phyloP scores from a whole-genome alignment of 2,888 invertebrate species.

The Volucella bombylans region DNA sequence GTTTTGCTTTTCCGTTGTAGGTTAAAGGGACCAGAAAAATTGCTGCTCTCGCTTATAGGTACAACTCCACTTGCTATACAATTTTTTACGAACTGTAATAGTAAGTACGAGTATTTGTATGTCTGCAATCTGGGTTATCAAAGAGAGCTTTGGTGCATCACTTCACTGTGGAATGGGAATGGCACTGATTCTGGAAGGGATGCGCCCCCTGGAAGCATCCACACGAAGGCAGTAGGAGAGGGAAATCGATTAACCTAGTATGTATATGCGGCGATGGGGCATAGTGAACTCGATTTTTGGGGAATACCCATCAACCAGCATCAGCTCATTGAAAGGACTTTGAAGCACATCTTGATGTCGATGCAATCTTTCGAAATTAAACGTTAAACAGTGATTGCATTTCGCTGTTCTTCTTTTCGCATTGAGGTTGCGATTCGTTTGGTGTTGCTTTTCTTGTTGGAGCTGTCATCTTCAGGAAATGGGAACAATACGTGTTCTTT shows the following conservation, averaged over 20 bases:
- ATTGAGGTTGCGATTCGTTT: neutral
- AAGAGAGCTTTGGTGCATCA: constrained; percentile 52
- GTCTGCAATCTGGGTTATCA: constrained; percentile 64
- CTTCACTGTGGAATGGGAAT: constrained; percentile 24
- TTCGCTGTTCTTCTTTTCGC: constrained; percentile 15
- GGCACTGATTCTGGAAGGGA: constrained; percentile 6
- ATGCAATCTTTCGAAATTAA: constrained; percentile 54
- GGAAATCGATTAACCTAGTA: constrained; percentile 49
- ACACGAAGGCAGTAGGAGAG: constrained; percentile 22
- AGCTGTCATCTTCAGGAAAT: constrained; percentile 19
- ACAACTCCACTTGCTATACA: constrained; percentile 40
- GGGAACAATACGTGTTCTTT: neutral
- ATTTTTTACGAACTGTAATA: constrained; percentile 45
- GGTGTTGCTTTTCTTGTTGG: constrained; percentile 15
- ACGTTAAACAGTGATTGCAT: constrained; percentile 52
- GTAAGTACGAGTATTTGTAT: constrained; percentile 35
- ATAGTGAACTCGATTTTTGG: neutral
- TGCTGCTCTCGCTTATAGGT: constrained; percentile 44
- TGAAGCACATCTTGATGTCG: constrained; percentile 25
- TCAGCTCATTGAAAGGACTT: neutral
- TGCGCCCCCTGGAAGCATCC: neutral
- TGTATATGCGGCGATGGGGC: neutral
- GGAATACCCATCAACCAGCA: constrained; percentile 4
- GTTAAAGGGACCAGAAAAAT: constrained; percentile 44
- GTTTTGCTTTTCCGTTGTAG: constrained; percentile 50